Evolutionary conservation across 2,113 vertebrate genomes (phyloP).

Genomic region (Caranx ignobilis): DNA sequence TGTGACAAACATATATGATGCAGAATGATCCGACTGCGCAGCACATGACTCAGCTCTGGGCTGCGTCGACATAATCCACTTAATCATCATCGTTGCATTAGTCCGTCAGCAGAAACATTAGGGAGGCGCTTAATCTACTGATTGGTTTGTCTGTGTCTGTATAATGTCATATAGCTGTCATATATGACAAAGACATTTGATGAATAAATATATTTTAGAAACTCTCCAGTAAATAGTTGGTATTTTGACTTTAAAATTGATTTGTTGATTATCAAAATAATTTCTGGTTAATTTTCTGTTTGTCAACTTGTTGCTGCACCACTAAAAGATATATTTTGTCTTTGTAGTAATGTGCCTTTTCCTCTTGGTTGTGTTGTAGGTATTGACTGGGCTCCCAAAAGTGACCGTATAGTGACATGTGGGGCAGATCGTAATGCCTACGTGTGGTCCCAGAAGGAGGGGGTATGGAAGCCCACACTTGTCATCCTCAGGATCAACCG

Average conservation of each 20-base stretch:
- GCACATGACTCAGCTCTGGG: background rate
- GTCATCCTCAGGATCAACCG: constrained; percentile 99
- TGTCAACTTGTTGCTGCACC: background rate
- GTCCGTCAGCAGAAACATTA: too few species aligned
- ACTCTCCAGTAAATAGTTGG: background rate
- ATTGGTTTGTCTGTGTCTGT: background rate
- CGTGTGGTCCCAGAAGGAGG: constrained; percentile 99
- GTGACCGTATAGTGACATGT: constrained; percentile 97
- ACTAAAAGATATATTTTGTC: background rate
- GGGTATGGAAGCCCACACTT: constrained; percentile 96
- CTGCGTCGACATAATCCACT: background rate
- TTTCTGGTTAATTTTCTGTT: background rate
- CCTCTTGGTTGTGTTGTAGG: constrained; percentile 77
- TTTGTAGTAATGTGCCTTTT: constrained; percentile 1
- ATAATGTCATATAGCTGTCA: background rate
- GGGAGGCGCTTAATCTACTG: background rate
- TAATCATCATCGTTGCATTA: background rate
- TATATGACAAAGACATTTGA: too few species aligned
- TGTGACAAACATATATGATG: background rate
- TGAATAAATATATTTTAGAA: background rate
- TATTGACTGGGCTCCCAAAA: constrained; percentile 99
- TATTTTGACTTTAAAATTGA: background rate
- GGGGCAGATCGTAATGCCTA: constrained; percentile 98
- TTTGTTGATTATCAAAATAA: background rate
- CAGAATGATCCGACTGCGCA: background rate